These are phyloP conservation scores for Mallotus villosus DNA, from an alignment of 2,797 vertebrate genomes.

Conservation along the genomic window DNA sequence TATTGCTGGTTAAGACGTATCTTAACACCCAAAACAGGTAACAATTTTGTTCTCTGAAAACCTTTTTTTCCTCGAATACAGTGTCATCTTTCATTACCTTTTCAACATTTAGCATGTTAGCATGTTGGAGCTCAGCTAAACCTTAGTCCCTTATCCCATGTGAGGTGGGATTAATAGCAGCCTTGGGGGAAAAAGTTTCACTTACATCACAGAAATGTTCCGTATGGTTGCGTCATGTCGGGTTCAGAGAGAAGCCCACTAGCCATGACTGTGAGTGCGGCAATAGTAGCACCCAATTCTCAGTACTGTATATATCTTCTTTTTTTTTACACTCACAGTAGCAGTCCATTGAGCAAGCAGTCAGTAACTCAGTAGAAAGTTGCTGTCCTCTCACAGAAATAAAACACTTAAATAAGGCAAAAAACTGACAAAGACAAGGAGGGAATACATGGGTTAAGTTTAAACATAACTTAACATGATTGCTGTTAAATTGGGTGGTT, in stretches of 20 bases:
- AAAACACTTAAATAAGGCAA: constrained; percentile 23
- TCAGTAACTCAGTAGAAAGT: constrained; percentile 19
- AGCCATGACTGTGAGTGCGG: not conserved
- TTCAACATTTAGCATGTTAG: not conserved
- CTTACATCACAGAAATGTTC: not conserved
- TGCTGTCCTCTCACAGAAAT: constrained; percentile 25
- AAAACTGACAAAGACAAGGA: constrained; percentile 21
- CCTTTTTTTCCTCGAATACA: not conserved
- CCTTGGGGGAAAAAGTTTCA: constrained; percentile 5
- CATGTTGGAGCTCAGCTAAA: constrained; percentile 12
- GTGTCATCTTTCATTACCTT: not conserved
- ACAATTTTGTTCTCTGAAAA: not conserved
- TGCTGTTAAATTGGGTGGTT: not conserved
- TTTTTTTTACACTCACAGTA: constrained; percentile 5
- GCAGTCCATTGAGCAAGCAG: constrained; percentile 23
- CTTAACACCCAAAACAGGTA: constrained; percentile 3
- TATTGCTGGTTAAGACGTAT: not conserved
- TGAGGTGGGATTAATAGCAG: constrained; percentile 5
- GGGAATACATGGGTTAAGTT: constrained; percentile 7
- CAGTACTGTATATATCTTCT: constrained; percentile 6
- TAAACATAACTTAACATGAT: constrained; percentile 23
- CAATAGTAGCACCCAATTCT: constrained; percentile 16
- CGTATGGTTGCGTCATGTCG: not conserved
- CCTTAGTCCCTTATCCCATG: not conserved
- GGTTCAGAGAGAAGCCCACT: not conserved